Base-by-base conservation (phyloP, 1,140 invertebrate genomes). In the Drosophila suzukii region DNA sequence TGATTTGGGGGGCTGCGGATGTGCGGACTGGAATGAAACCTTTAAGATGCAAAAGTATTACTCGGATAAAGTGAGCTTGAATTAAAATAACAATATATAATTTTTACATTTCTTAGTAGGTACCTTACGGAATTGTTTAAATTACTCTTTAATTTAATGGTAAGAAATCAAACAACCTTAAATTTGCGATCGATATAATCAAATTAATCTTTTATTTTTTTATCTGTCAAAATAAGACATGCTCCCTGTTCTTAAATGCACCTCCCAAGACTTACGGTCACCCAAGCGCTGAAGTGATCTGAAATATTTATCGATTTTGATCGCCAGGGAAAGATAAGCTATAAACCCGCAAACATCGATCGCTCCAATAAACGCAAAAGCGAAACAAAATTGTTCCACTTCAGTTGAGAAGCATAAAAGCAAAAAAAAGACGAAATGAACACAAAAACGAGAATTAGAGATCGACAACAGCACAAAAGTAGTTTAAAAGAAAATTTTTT, bases 321-420 rank as follows among this genome's bases (percentile, higher is more conserved):
- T 67, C 66, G 66, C 49, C 32, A 39, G 24, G 32, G 55, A 54
- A 47, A 62, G 32, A 32, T 12, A 34, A 38, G 34, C 59, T 15
- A 13, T 60, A 66, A 72, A 57, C 50, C 59, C 49, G 46, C 59
- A 39, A 49, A 58, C 15, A 53, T 43, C 71, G 77, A 75, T 62
- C 49, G 76, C 38, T 58, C 51, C 59, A 67, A 39, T 57, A 74
- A 74, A 65, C 54, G 59, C 54, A 74, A 62, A 50, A 66, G 55
- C 62, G 55, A 59, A 75, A 62, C 56, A 51, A 78, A 83, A 79
- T 55, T 68, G 81, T 83, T 83, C 72, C 81, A 83, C 75, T 83
- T 83, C 81, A 79, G 43, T 83, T 66, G 76, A 36, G 20, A 72
- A 72, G 75, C 39, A 65, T 61, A 78, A 56, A 61, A 60, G 55